Conservation (phyloP, 2,797 vertebrate species). For the Crocodylus rhombifer region DNA sequence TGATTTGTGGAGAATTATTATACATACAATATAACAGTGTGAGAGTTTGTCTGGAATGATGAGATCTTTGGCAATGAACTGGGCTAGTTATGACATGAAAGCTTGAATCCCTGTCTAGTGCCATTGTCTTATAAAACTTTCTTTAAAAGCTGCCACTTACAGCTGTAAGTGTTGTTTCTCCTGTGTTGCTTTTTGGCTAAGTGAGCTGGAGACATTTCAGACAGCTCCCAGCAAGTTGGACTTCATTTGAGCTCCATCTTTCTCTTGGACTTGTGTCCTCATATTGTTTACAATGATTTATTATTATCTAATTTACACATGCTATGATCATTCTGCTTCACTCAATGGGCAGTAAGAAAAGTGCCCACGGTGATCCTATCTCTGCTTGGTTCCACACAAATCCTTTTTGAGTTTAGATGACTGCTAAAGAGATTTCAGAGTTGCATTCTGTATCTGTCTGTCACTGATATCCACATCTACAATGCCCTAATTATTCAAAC, state of each 20-base stretch:
- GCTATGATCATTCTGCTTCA: slow-evolving; percentile 12
- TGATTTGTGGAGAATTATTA: slow-evolving; percentile 65
- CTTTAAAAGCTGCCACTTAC: slow-evolving; percentile 33
- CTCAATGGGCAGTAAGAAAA: slow-evolving; percentile 49
- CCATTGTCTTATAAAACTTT: slow-evolving; percentile 53
- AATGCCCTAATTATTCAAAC: slow-evolving; percentile 59
- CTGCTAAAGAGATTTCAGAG: slow-evolving; percentile 25
- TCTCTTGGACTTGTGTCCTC: slow-evolving; percentile 56
- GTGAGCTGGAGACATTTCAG: slow-evolving; percentile 46
- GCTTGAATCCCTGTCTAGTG: slow-evolving; percentile 40
- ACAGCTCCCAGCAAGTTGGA: slow-evolving; percentile 47
- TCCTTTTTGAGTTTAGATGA: not conserved
- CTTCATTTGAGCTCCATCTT: slow-evolving; percentile 59
- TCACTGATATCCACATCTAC: slow-evolving; percentile 44
- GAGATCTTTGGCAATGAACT: not conserved
- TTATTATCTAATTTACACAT: slow-evolving; percentile 69
- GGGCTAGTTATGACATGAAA: slow-evolving; percentile 50
- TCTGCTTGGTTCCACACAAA: slow-evolving; percentile 47
- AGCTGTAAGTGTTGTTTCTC: slow-evolving; percentile 17
- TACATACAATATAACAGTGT: slow-evolving; percentile 14
- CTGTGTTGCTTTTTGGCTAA: slow-evolving; percentile 50
- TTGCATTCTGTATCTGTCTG: slow-evolving; percentile 29
- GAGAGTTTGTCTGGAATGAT: slow-evolving; percentile 23
- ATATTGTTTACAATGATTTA: slow-evolving; percentile 56
- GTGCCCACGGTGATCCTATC: not conserved